Evolutionary conservation across 2,113 vertebrate species (phyloP).

Genomic region (Malurus cyaneus): DNA sequence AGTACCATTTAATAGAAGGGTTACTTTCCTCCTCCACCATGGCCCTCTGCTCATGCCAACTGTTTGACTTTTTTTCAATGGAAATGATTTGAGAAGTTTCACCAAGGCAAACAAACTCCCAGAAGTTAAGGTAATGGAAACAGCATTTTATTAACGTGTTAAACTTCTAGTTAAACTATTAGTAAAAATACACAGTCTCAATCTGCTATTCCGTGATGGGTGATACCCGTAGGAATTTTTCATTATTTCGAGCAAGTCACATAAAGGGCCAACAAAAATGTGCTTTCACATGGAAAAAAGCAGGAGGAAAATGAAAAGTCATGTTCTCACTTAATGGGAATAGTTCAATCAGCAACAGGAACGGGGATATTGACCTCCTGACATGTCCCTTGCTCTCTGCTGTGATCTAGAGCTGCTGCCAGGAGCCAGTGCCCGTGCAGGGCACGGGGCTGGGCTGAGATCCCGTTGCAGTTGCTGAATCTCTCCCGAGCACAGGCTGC

Average conservation of each 20-base stretch:
- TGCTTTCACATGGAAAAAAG: not conserved
- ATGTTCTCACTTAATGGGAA: not conserved
- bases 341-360: not conserved
- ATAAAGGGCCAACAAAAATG: not conserved
- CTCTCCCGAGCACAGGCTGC: accelerated
- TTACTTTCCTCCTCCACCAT: not conserved
- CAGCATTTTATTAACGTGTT: not conserved
- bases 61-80: not conserved
- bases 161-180: not conserved
- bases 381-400: not conserved
- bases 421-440: not conserved
- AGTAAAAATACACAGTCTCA: not conserved
- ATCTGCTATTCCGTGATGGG: not conserved
- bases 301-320: not conserved
- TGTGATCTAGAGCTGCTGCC: not conserved
- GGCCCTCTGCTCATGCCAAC: not conserved
- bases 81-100: not conserved
- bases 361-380: accelerated
- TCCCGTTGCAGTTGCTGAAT: accelerated
- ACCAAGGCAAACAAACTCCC: not conserved
- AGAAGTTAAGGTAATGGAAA: not conserved
- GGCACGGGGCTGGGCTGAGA: not conserved
- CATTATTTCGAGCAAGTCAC: not conserved
- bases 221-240: not conserved
- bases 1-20: not conserved